Evolutionary conservation across 1,140 invertebrate species (phyloP), one percentile per base, ranked within the genome.

Genomic region (Cecropterus lyciades): DNA sequence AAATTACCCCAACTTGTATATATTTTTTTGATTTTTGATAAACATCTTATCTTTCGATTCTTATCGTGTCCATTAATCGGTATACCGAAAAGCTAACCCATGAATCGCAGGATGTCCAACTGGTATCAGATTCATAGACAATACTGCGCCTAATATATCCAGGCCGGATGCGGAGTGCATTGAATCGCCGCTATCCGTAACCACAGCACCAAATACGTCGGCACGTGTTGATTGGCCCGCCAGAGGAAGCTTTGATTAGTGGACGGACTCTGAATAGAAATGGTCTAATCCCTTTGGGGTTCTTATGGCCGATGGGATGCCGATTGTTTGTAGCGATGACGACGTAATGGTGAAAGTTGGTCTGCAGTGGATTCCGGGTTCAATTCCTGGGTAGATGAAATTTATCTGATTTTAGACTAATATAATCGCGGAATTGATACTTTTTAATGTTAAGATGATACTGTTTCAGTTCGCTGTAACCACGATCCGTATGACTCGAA

Each of bases 91-190:
- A 48, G 15, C 45, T 20, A 70, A 52, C 67, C n/a, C n/a, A n/a
- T 10, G 67, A 70, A 71, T 48, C 52, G 56, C 74, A 75, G 75
- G 80, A 83, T 75, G 71, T 20, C 43, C 63, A 70, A 72, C 9
- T 66, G 65, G 70, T 79, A 76, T 77, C 30, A 3, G 9, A 10
- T 6, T 33, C 73, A 80, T 79, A 80, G 81, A 77, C 73, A 78
- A 79, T 75, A 77, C 72, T 68, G 62, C 24, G 68, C 70, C 70
- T 73, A 75, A 79, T 75, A 70, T 72, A 79, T 71, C 74, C 72
- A 60, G 24, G 68, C 76, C 78, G 81, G 79, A 84, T 65, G 77
- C 53, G 37, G 77, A 77, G 73, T 80, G 79, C 81, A 82, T 77
- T 80, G 79, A 76, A 77, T 81, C 72, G 65, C 65, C 60, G 68